These are phyloP conservation scores for Chunga burmeisteri DNA, from an alignment of 2,113 vertebrate genomes.

Conservation along the genomic window DNA sequence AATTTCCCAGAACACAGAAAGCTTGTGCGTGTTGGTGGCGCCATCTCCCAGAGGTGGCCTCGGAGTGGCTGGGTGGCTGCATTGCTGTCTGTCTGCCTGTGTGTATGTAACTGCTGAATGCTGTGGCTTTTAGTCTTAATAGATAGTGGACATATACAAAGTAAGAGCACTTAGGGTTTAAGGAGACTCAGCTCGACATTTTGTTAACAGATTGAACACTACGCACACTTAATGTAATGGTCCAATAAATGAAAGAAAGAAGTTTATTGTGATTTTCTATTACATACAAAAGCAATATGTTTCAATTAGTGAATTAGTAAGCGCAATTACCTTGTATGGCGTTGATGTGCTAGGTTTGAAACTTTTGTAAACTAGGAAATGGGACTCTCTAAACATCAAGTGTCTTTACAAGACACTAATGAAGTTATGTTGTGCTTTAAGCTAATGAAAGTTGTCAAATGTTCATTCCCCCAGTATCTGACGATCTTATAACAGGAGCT, in stretches of 20 bases:
- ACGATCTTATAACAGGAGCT: neutral
- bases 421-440: neutral
- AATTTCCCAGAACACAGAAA: neutral
- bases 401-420: neutral
- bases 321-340: neutral
- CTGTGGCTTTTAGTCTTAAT: neutral
- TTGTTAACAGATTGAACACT: neutral
- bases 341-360: neutral
- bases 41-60: neutral
- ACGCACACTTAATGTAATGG: neutral
- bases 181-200: neutral
- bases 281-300: neutral
- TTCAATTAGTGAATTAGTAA: neutral
- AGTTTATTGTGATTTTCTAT: neutral
- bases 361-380: neutral
- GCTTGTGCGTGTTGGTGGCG: accelerated
- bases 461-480: neutral
- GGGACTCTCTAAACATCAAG: neutral
- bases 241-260: neutral
- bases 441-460: neutral
- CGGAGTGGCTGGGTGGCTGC: neutral
- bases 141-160: neutral
- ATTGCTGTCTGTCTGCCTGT: neutral
- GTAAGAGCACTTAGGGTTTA: neutral
- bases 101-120: neutral